Conservation (phyloP, 2,113 vertebrate species). For the Peromyscus polionotus region DNA sequence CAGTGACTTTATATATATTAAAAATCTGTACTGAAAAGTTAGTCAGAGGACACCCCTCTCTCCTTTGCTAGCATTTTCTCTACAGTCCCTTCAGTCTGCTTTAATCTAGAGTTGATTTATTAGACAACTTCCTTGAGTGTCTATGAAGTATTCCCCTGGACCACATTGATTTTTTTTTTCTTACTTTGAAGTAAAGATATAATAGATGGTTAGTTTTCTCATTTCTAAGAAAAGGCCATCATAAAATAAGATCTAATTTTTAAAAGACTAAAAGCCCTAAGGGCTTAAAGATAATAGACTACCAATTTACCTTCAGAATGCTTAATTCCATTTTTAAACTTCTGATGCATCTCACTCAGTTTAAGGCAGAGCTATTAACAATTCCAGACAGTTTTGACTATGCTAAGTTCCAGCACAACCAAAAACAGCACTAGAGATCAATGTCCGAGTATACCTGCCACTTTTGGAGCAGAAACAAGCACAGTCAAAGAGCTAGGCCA, state of each 20-base stretch:
- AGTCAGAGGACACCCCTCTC: neutral
- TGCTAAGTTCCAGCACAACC: neutral
- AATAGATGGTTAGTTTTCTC: neutral
- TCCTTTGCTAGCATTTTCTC: constrained; percentile 22
- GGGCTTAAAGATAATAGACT: neutral
- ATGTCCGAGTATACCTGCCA: constrained; percentile 78
- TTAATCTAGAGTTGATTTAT: constrained; percentile 86
- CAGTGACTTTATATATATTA: neutral
- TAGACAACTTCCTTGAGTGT: constrained; percentile 87
- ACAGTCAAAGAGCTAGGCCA: neutral
- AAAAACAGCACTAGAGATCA: neutral
- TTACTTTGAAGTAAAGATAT: constrained; percentile 10
- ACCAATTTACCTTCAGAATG: constrained; percentile 42
- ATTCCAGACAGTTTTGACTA: constrained; percentile 6
- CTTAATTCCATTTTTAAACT: neutral
- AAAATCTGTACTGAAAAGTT: neutral
- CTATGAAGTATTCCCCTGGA: constrained; percentile 76
- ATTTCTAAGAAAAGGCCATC: constrained; percentile 36
- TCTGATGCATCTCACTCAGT: neutral
- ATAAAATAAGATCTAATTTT: constrained; percentile 32
- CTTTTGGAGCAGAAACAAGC: neutral
- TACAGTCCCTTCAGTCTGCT: constrained; percentile 76
- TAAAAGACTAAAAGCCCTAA: constrained; percentile 42
- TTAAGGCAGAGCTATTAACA: constrained; percentile 40
- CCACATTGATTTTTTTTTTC: constrained; percentile 67